A percentile compares a stretch with the other conserved stretches of the same genome.
phyloP scores from a whole-genome alignment of 2,888 invertebrate genomes.

The Galeruca laticollis region DNA sequence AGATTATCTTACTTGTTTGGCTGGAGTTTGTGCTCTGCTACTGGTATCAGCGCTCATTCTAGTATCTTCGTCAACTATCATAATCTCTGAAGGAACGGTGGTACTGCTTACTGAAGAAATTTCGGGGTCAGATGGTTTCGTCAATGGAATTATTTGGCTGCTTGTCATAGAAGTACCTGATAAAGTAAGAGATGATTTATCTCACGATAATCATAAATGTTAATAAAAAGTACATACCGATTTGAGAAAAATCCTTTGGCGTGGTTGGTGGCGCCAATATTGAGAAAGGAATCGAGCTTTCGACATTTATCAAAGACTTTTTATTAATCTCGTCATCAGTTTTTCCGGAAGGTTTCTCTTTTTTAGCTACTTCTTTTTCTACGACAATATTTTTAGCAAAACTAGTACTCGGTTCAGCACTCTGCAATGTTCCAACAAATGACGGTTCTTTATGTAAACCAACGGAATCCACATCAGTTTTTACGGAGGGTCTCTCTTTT shows the following conservation, averaged over 20 bases:
- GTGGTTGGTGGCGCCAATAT: constrained; percentile 28
- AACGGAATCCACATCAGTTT: constrained; percentile 7
- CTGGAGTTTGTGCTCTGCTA: constrained; percentile 64
- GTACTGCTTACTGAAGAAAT: constrained; percentile 37
- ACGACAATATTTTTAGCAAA: background rate
- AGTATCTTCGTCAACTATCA: constrained; percentile 81
- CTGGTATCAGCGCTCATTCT: constrained; percentile 79
- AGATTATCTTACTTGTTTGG: constrained; percentile 63
- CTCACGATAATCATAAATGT: no score
- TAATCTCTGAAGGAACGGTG: constrained; percentile 56
- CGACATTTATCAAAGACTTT: constrained; percentile 17
- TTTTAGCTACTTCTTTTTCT: background rate
- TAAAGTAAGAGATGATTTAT: background rate
- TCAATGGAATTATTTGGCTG: constrained; percentile 1
- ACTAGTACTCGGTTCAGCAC: background rate
- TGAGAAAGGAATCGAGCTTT: constrained; percentile 18
- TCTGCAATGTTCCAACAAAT: background rate
- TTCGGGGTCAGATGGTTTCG: constrained; percentile 31
- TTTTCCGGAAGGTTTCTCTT: constrained; percentile 7
- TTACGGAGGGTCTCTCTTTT: background rate
- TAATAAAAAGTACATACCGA: constrained; percentile 29
- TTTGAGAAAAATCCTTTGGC: constrained; percentile 27
- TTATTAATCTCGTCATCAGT: constrained; percentile 3
- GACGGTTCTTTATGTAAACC: background rate
- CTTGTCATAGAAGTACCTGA: constrained; percentile 28